Evolutionary conservation across 2,113 vertebrate genomes (phyloP), one percentile per base, ranked within the genome.

Genomic region (Plecotus auritus): DNA sequence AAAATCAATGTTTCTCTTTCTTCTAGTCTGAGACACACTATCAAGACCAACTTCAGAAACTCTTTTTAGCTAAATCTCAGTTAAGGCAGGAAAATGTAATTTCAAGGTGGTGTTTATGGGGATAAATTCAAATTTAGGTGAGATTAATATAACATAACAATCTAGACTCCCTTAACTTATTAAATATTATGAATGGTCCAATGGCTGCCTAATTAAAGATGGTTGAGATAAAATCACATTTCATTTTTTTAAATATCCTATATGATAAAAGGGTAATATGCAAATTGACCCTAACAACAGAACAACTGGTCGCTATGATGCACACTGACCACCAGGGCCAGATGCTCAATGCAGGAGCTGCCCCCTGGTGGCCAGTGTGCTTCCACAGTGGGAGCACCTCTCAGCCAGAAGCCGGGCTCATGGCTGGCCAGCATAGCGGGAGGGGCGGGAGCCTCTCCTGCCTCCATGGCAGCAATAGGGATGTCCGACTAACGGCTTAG

Each of bases 1-100:
- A 94, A 97, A 94, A 97, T 87, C 95, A 92, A 88, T 93, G 91
- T 85, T 95, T 94, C 47, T 61, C 26, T 94, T 86, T 93, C 83
- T 81, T 64, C 88, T 45, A 20, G n/a, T 83, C 28, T 93, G 1
- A 80, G 67, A 56, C 17, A 95, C 51, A 26, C 16, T 96, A 59
- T 20, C 90, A 45, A n/a, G 91, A 94, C 93, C 61, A 85, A 80
- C 0, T 32, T 94, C 54, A 69, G 20, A 97, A 77, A 77, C n/a
- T 22, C 6, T 59, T 81, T 3, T 42, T 3, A 72, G 66, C 64
- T 91, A 45, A 54, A 8, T 90, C 28, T 47, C 23, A 94, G 88
- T 45, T 83, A 40, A 88, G 86, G 20, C 22, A 45, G 22, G 20
- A 32, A 4, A 64, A 61, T 54, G 5, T 54, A 67, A 64, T 66